Conservation (phyloP, 2,888 invertebrate genomes). For the Frankliniella intonsa region DNA sequence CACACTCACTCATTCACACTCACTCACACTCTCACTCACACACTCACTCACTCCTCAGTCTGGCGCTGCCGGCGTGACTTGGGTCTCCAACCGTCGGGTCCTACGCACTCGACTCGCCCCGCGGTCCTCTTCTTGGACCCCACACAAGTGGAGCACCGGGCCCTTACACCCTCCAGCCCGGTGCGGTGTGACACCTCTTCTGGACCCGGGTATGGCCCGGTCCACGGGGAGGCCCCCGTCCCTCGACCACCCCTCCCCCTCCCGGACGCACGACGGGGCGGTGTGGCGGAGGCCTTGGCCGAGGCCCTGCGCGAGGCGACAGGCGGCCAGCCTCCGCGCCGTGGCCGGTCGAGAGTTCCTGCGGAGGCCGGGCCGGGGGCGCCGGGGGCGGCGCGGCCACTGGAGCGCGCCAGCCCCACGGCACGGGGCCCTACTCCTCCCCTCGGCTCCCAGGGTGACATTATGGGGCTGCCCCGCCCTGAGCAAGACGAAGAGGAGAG, state of each 20-base stretch:
- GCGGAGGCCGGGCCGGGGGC: background rate
- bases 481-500: background rate
- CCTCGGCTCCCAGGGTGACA: background rate
- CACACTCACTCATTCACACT: background rate
- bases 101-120: background rate
- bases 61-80: background rate
- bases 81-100: background rate
- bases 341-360: background rate
- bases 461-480: background rate
- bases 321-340: background rate
- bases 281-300: background rate
- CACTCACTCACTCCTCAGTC: constrained; percentile 2
- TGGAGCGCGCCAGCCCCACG: no score
- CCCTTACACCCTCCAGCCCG: background rate
- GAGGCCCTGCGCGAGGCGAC: background rate
- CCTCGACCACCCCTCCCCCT: background rate
- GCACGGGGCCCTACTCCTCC: background rate
- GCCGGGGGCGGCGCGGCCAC: no score
- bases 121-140: background rate
- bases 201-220: background rate
- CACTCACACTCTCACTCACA: background rate
- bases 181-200: constrained; percentile 7
- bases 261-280: background rate
- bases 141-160: background rate
- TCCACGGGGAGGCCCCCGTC: constrained; percentile 17